Conservation (phyloP, 2,888 invertebrate species). For the Hirtodrosophila confusa region DNA sequence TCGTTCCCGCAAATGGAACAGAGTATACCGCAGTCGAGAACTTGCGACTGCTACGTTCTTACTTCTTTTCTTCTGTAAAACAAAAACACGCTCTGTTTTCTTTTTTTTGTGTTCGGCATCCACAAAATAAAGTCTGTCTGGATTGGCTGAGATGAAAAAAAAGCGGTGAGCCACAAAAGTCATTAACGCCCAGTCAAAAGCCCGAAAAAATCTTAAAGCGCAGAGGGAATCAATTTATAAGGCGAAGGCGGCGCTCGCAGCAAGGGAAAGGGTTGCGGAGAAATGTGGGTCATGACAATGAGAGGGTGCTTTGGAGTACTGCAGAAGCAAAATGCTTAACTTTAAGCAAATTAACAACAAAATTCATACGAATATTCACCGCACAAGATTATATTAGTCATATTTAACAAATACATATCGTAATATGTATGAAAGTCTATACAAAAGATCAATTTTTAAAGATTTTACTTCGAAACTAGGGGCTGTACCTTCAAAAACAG, state of each 20-base stretch:
- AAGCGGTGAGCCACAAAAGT: conserved; percentile 47
- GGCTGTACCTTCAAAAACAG: too few species aligned
- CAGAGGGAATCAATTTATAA: conserved; percentile 34
- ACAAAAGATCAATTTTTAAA: too few species aligned
- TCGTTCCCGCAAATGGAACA: too few species aligned
- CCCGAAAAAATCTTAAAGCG: conserved; percentile 37
- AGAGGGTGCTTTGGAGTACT: background rate
- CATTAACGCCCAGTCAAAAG: conserved; percentile 59
- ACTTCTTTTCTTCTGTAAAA: conserved; percentile 14
- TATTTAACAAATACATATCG: too few species aligned
- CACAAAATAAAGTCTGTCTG: conserved; percentile 42
- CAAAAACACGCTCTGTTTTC: conserved; percentile 41
- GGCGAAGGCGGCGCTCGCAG: conserved; percentile 22
- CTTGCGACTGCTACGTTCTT: too few species aligned
- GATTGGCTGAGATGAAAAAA: conserved; percentile 30
- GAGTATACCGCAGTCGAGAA: too few species aligned
- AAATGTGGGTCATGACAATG: conserved; percentile 1
- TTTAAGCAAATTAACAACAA: too few species aligned
- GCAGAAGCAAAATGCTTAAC: too few species aligned
- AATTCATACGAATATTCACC: too few species aligned
- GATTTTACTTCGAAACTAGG: too few species aligned
- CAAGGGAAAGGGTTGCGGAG: background rate
- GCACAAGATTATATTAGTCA: too few species aligned
- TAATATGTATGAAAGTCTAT: too few species aligned
- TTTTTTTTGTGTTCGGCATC: conserved; percentile 19